Base-by-base conservation (phyloP, 1,140 invertebrate genomes). In the Acyrthosiphon pisum region DNA sequence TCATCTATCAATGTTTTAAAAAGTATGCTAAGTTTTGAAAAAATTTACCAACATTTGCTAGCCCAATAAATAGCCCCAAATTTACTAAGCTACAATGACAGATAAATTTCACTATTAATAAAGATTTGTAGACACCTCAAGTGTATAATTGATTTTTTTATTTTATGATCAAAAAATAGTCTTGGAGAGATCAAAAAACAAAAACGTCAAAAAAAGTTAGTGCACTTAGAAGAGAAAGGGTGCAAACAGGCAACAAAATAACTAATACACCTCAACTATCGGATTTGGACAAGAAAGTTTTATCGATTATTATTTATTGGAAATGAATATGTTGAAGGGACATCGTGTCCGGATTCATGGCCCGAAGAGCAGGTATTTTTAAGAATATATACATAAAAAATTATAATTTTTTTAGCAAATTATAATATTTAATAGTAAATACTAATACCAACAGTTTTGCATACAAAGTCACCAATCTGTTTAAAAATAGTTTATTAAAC, bases 171-270 rank as follows among this genome's bases (percentile, higher is more conserved):
- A 7, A 81, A 81, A 81, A 35, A 81, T 37, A 81, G 76, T 37
- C 76, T 35, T 81, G 76, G 76, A 81, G 76, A 81, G 76, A 81
- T 81, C n/a, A 81, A 81, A 68, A 81, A 35, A 81, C 76, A 81
- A 81, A 81, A 20, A 81, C 76, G 2, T 81, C 60, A 37, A 81
- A 81, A 81, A 81, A 81, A 81, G 18, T 14, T 18, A 18, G 76
- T 81, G 11, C 76, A 9, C 35, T 81, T 35, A 81, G 76, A 81
- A 37, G 35, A 35, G n/a, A 7, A 81, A 37, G 76, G n/a, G n/a
- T 81, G 76, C 76, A 81, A 81, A 81, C 76, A 35, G 76, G 76
- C 0, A 81, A 81, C n/a, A 81, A 81, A 81, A 81, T 35, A 81
- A 81, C n/a, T 35, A 8, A 37, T 35, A 20, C 2, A 6, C n/a